Conservation (phyloP, 2,888 invertebrate species). For the Cinara cedri region DNA sequence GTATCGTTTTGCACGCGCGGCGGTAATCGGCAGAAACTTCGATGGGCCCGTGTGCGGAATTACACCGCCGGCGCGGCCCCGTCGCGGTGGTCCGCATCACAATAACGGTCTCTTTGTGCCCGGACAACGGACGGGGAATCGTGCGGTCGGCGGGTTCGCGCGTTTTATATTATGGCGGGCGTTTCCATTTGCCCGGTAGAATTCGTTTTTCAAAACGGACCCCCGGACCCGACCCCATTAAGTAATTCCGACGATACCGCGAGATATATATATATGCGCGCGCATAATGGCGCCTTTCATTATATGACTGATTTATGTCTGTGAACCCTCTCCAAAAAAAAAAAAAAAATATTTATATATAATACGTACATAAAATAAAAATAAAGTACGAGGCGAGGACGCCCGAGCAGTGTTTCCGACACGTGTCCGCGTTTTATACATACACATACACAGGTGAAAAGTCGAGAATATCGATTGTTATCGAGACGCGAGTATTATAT, state of each 20-base stretch:
- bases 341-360: constrained; percentile 2
- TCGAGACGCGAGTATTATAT: neutral
- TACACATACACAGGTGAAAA: constrained; percentile 7
- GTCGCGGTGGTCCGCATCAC: neutral
- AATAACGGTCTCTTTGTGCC: constrained; percentile 1
- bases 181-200: constrained; percentile 29
- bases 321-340: constrained; percentile 28
- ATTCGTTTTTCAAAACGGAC: constrained; percentile 36
- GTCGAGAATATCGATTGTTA: neutral
- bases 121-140: neutral
- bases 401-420: constrained; percentile 16
- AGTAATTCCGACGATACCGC: constrained; percentile 30
- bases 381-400: constrained; percentile 4
- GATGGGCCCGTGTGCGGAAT: neutral
- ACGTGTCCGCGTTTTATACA: constrained; percentile 3
- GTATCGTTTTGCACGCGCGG: neutral
- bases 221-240: constrained; percentile 36
- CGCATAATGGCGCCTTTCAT: constrained; percentile 26
- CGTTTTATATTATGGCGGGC: constrained; percentile 21
- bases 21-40: neutral
- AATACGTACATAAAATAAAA: neutral
- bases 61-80: neutral
- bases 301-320: constrained; percentile 50
- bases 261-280: too few species aligned
- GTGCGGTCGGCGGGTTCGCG: constrained; percentile 22